phyloP scores from a whole-genome alignment of 1,140 invertebrate species.

The Diorhabda carinulata region DNA sequence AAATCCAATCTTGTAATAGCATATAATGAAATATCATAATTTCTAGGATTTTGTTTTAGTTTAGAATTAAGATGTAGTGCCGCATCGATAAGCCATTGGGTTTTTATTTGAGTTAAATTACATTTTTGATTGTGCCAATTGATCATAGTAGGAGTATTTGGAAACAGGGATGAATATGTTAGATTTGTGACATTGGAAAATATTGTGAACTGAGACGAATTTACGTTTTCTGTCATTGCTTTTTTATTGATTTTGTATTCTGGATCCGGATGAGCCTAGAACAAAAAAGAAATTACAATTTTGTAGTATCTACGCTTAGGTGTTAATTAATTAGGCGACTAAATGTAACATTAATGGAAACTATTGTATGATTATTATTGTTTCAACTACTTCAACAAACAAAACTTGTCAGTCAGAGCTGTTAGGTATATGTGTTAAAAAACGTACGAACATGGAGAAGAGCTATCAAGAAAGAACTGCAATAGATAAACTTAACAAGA shows the following conservation, averaged over 20 bases:
- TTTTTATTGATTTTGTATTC: conserved; percentile 87
- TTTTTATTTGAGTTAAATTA: conserved; percentile 62
- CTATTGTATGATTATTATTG: too few relatives aligned
- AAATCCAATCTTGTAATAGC: conserved; percentile 93
- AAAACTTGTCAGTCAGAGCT: too few relatives aligned
- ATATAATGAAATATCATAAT: conserved; percentile 70
- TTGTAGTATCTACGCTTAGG: too few relatives aligned
- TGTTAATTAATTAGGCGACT: too few relatives aligned
- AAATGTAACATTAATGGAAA: too few relatives aligned
- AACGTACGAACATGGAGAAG: too few relatives aligned
- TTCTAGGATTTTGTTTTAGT: conserved; percentile 65
- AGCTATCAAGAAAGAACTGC: too few relatives aligned
- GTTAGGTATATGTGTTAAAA: too few relatives aligned
- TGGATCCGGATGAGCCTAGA: conserved; percentile 71
- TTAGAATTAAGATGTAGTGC: conserved; percentile 81
- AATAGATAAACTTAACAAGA: too few relatives aligned
- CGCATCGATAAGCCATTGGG: conserved; percentile 82
- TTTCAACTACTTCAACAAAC: too few relatives aligned
- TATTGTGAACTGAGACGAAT: conserved; percentile 52
- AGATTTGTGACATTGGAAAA: conserved; percentile 61
- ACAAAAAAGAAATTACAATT: neutral
- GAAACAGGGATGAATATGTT: conserved; percentile 77
- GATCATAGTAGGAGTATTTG: conserved; percentile 83
- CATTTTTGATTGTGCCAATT: conserved; percentile 89
- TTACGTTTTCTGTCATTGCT: conserved; percentile 66